A percentile compares a stretch with the other conserved stretches of the same genome.
Conservation (phyloP, 2,888 invertebrate genomes). For the Archips crataeganus region DNA sequence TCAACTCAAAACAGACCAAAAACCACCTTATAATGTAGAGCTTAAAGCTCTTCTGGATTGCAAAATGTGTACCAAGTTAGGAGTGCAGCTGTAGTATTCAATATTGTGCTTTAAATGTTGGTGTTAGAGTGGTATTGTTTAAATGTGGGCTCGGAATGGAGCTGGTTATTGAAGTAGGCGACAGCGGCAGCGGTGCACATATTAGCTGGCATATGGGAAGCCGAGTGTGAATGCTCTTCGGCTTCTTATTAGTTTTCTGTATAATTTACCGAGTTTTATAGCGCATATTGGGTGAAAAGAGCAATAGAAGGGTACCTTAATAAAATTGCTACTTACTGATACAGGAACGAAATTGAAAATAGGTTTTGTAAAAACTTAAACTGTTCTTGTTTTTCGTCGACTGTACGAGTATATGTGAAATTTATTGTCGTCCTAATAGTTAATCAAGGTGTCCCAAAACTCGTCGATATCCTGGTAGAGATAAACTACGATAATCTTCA, state of each 20-base stretch:
- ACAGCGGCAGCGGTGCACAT: background rate
- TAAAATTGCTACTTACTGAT: too few species aligned
- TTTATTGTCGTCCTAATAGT: too few species aligned
- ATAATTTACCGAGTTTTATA: background rate
- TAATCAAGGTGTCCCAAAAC: too few species aligned
- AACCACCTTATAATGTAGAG: background rate
- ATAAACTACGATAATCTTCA: too few species aligned
- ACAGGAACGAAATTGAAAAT: too few species aligned
- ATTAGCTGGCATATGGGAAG: constrained; percentile 3
- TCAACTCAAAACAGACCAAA: background rate
- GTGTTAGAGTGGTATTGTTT: background rate
- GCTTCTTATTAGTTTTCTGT: background rate
- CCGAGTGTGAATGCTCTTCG: background rate
- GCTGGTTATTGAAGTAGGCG: background rate
- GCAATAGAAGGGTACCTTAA: too few species aligned
- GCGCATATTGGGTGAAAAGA: too few species aligned
- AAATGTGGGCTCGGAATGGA: background rate
- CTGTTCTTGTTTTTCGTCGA: too few species aligned
- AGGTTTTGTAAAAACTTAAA: too few species aligned
- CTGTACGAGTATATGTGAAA: too few species aligned
- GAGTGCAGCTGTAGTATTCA: background rate
- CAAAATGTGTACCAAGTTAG: background rate
- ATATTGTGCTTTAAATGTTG: background rate
- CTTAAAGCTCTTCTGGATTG: background rate
- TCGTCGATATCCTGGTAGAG: too few species aligned